phyloP scores from a whole-genome alignment of 2,113 vertebrate species.

The Gambusia affinis region DNA sequence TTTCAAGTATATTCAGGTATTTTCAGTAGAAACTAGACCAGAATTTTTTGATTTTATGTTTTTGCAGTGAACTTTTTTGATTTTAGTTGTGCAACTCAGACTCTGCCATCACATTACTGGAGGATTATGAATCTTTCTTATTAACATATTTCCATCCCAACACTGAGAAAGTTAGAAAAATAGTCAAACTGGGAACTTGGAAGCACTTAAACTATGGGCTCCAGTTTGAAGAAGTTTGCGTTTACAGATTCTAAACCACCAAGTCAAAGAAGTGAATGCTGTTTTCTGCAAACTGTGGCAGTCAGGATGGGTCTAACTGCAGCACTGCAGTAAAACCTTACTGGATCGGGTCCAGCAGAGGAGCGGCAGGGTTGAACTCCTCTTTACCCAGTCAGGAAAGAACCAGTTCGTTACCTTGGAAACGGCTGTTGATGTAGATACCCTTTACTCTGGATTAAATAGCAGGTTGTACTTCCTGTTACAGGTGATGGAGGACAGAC shows the following conservation, averaged over 20 bases:
- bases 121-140: no score
- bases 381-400: conserved; percentile 6
- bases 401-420: not conserved
- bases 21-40: no score
- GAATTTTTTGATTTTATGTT: no score
- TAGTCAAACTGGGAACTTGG: no score
- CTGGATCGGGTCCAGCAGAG: conserved; percentile 53
- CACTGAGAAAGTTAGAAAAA: no score
- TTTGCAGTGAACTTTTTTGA: not conserved
- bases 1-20: no score
- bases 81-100: not conserved
- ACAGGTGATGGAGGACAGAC: not conserved
- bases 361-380: conserved; percentile 11
- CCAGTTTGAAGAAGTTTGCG: no score
- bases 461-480: not conserved
- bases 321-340: conserved; percentile 56
- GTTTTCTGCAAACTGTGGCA: not conserved
- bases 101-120: no score
- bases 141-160: no score
- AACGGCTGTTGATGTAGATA: not conserved
- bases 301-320: conserved; percentile 11
- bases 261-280: not conserved
- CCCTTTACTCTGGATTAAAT: no score
- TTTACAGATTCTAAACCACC: not conserved
- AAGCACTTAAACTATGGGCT: no score